Base-by-base conservation (phyloP, 2,797 vertebrate species). In the Microtus californicus region DNA sequence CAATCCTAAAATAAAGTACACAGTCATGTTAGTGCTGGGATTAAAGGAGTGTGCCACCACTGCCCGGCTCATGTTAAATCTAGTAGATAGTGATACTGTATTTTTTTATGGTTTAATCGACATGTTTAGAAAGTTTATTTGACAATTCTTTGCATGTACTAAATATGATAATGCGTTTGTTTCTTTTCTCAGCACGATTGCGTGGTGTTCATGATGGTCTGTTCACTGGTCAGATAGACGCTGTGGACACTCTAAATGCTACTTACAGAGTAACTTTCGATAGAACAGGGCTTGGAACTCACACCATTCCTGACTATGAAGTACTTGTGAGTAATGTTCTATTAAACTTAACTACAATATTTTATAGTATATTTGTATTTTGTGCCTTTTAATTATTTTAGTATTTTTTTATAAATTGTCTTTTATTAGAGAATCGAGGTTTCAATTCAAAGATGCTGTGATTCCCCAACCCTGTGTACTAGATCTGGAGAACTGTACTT, bases 301-400 rank as follows among this genome's bases (percentile, higher is more conserved):
- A 99, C 97, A 99, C 99, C 5, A 99, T 99, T 98, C 99, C 99
- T 96, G 99, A 99, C 98, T 99, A 99, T 81, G 99, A 99, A 99
- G 99, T 99, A 96, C 99, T 99, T 95, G 99, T 99, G 98, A 99
- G 99, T 98, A 91, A 76, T 93, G 61, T 94, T 93, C 95, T 79
- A 15, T 86, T 78, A 51, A 86, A 67, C 61, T 67, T 67, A 67
- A 69, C 15, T 69, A 69, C n/a, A 51, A 3, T 86, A 13, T 37
- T 45, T 86, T 69, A n/a, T 83, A 93, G 43, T 69, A 65, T 40
- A 48, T 83, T 37, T 85, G 15, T 65, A 43, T 87, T n/a, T 96
- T 73, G 69, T 89, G 80, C 69, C 40, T 95, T 27, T 95, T 96
- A 96, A 88, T 67, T 11, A 85, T 90, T 65, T 95, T 83, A 71